phyloP scores from a whole-genome alignment of 2,797 vertebrate genomes.

The Stomatorhinus walkeri region DNA sequence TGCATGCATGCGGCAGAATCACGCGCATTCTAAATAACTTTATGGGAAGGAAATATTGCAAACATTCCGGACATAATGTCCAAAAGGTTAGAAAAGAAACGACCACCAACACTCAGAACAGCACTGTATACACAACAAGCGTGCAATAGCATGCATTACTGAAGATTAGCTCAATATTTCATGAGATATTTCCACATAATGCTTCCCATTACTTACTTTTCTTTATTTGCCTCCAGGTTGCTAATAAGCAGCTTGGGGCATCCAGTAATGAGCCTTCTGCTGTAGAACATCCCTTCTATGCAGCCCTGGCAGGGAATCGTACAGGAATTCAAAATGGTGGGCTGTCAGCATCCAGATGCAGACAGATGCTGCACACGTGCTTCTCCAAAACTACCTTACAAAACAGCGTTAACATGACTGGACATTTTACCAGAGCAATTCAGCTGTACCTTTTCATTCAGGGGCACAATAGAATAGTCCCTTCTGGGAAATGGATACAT shows the following conservation, averaged over 20 bases:
- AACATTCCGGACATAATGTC: not conserved
- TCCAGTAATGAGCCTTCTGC: not conserved
- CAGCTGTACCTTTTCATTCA: not conserved
- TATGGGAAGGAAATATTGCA: not conserved
- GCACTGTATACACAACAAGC: not conserved
- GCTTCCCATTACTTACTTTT: not conserved
- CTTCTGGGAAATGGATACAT: not conserved
- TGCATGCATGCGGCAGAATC: not conserved
- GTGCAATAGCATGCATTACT: not conserved
- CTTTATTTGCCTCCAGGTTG: not conserved
- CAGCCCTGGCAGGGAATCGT: constrained; percentile 53
- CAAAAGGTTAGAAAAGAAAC: not conserved
- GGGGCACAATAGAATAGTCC: not conserved
- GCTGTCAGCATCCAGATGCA: not conserved
- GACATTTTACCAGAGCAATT: not conserved
- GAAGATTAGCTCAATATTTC: not conserved
- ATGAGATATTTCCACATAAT: not conserved
- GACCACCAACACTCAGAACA: not conserved
- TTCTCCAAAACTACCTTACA: not conserved
- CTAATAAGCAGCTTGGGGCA: not conserved
- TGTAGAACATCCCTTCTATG: constrained; percentile 39
- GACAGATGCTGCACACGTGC: not conserved
- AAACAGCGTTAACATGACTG: not conserved
- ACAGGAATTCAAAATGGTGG: not conserved
- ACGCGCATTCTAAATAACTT: not conserved